A percentile compares a stretch with the other conserved stretches of the same genome.
Evolutionary conservation across 2,888 invertebrate genomes (phyloP).

Genomic region (Serripes groenlandicus): DNA sequence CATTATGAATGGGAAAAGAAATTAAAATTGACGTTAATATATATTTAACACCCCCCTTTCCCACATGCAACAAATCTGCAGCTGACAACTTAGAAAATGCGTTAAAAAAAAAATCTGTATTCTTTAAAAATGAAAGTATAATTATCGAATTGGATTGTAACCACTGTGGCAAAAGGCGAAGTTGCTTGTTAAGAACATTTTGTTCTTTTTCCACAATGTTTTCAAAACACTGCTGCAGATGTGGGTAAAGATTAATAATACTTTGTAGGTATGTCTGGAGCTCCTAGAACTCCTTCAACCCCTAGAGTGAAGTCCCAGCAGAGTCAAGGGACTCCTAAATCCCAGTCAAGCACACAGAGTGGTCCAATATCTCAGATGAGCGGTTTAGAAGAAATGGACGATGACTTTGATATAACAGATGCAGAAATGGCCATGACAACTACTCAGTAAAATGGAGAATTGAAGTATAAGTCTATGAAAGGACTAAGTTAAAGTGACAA

Average conservation of each 20-base stretch:
- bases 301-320: conserved; percentile 47
- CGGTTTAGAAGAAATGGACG: conserved; percentile 72
- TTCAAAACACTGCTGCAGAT: neutral
- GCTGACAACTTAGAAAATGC: no score
- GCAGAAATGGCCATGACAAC: conserved; percentile 50
- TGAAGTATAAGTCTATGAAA: no score
- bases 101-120: neutral
- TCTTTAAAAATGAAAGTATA: neutral
- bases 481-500: no score
- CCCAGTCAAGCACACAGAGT: conserved; percentile 53
- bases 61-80: no score
- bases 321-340: conserved; percentile 64
- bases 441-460: conserved; percentile 10
- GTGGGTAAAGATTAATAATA: neutral
- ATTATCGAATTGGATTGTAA: neutral
- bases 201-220: neutral
- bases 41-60: no score
- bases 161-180: neutral
- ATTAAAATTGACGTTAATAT: no score
- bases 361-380: conserved; percentile 38
- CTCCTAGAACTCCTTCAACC: conserved; percentile 44
- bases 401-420: conserved; percentile 67
- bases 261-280: neutral
- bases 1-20: no score
- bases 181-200: neutral